Evolutionary conservation across 2,113 vertebrate genomes (phyloP).

Genomic region (Prunella himalayana): DNA sequence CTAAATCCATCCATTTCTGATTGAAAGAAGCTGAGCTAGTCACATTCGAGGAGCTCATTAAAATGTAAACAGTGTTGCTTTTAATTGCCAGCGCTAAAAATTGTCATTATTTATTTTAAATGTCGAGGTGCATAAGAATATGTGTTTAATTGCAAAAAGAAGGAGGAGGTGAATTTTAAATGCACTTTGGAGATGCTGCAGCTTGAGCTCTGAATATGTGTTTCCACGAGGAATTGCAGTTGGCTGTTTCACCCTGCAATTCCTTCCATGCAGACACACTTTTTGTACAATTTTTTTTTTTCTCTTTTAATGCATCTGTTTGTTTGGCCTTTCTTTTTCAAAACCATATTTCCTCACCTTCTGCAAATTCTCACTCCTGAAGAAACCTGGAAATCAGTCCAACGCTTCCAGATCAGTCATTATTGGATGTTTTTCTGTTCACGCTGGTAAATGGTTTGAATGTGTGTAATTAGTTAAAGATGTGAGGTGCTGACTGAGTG

Average conservation of each 20-base stretch:
- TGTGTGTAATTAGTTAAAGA: constrained; percentile 42
- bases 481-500: constrained; percentile 6
- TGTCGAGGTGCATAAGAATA: constrained; percentile 35
- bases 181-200: neutral
- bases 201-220: neutral
- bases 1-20: constrained; percentile 41
- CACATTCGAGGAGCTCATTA: constrained; percentile 30
- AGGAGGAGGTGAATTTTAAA: constrained; percentile 44
- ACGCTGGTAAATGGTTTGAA: neutral
- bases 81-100: constrained; percentile 47
- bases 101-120: constrained; percentile 59
- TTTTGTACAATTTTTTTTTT: neutral
- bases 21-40: constrained; percentile 47
- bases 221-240: neutral
- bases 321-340: neutral
- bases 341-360: neutral
- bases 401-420: neutral
- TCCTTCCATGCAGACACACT: neutral
- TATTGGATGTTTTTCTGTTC: constrained; percentile 25
- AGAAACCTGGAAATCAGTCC: neutral
- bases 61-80: neutral
- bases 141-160: constrained; percentile 44
- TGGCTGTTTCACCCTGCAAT: neutral
- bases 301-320: neutral
- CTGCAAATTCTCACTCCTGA: neutral